Evolutionary conservation across 2,888 invertebrate species (phyloP).

Genomic region (Cephus rjabovi): DNA sequence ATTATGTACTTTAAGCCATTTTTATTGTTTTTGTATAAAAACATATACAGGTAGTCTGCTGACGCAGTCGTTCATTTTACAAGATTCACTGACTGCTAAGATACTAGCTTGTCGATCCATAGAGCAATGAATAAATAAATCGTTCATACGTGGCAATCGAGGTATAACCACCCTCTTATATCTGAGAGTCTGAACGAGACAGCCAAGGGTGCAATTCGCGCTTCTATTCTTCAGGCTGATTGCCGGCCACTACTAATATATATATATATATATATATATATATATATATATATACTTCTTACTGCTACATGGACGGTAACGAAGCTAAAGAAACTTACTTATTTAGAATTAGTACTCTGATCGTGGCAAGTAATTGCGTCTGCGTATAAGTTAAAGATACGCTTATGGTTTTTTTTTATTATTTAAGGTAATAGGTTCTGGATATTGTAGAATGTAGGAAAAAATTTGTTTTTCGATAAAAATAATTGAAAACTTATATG

Average conservation of each 20-base stretch:
- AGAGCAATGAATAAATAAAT: neutral
- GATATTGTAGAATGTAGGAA: neutral
- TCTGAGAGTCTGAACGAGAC: neutral
- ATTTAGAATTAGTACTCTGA: neutral
- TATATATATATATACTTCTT: neutral
- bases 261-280: neutral
- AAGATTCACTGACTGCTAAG: neutral
- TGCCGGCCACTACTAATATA: conserved; percentile 17
- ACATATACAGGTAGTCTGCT: neutral
- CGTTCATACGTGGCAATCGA: neutral
- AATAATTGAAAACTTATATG: neutral
- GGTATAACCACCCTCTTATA: neutral
- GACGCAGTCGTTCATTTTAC: neutral
- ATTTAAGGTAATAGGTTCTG: conserved; percentile 20
- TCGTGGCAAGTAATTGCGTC: no score
- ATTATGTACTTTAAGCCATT: neutral
- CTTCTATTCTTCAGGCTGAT: conserved; percentile 27
- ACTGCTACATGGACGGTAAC: neutral
- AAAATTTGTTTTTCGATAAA: neutral
- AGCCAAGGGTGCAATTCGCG: conserved; percentile 28
- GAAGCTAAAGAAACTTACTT: no score
- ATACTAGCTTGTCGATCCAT: neutral
- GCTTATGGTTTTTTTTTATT: conserved; percentile 32
- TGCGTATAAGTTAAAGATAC: conserved; percentile 15
- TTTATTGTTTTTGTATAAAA: neutral